phyloP scores from a whole-genome alignment of 2,113 vertebrate species.

The Colossoma macropomum region DNA sequence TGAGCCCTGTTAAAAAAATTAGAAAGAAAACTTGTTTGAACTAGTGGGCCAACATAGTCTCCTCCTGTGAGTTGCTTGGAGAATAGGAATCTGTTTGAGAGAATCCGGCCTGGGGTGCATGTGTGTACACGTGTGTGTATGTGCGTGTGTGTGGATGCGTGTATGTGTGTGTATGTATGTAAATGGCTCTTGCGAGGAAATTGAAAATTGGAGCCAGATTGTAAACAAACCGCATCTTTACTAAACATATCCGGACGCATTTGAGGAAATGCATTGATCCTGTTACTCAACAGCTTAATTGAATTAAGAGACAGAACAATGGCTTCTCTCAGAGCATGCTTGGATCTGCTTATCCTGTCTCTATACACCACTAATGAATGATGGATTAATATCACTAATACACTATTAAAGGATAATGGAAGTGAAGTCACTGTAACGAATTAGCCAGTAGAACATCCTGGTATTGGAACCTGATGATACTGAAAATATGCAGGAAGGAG shows the following conservation, averaged over 20 bases:
- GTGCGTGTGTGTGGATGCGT: not conserved
- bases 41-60: conserved; percentile 8
- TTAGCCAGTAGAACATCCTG: conserved; percentile 6
- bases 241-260: conserved; percentile 72
- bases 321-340: conserved; percentile 50
- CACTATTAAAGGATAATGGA: conserved; percentile 17
- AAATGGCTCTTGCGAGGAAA: conserved; percentile 67
- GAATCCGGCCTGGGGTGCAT: not conserved
- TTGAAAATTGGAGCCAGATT: conserved; percentile 75
- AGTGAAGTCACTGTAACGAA: conserved; percentile 5
- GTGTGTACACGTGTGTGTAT: not conserved
- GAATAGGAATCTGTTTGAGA: not conserved
- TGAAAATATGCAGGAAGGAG: not conserved
- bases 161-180: conserved; percentile 41
- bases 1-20: not conserved
- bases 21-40: not conserved
- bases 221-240: conserved; percentile 75
- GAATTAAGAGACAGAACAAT: conserved; percentile 74
- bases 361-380: conserved; percentile 9
- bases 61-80: conserved; percentile 4
- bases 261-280: conserved; percentile 74
- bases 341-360: conserved; percentile 10
- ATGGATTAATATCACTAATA: conserved; percentile 30
- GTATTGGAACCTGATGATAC: not conserved
- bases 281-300: conserved; percentile 77